These are phyloP conservation scores for Pterocles orientalis DNA, from an alignment of 2,113 vertebrate species.

Conservation along the genomic window DNA sequence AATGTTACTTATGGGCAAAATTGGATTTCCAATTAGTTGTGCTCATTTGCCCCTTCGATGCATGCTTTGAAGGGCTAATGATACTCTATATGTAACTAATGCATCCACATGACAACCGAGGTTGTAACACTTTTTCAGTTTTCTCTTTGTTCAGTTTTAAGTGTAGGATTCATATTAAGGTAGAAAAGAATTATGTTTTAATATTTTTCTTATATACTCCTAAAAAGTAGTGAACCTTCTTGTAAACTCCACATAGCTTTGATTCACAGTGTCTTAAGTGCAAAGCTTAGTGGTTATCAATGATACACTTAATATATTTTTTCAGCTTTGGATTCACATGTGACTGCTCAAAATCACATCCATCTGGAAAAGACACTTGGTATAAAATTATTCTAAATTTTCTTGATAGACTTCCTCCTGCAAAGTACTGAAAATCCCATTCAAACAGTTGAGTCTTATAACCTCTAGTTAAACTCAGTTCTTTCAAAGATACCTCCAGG, in stretches of 20 bases:
- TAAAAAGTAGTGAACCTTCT: neutral
- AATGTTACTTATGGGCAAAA: slow-evolving; percentile 61
- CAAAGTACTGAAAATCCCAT: neutral
- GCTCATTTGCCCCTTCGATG: slow-evolving; percentile 39
- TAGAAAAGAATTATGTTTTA: neutral
- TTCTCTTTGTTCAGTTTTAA: neutral
- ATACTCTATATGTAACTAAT: neutral
- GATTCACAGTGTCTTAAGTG: neutral
- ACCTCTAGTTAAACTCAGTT: neutral
- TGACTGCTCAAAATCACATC: neutral
- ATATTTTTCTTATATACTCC: neutral
- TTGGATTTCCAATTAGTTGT: slow-evolving; percentile 60
- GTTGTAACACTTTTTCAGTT: neutral
- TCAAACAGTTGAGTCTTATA: neutral
- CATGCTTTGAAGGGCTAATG: slow-evolving; percentile 48
- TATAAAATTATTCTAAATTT: neutral
- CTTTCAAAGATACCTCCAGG: neutral
- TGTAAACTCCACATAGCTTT: neutral
- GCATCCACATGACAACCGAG: neutral
- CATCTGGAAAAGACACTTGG: neutral
- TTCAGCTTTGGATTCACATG: neutral
- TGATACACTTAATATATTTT: neutral
- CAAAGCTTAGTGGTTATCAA: neutral
- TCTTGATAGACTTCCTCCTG: neutral
- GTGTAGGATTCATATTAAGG: neutral